phyloP scores from a whole-genome alignment of 2,797 vertebrate species.

The Gymnoscopelus braueri region DNA sequence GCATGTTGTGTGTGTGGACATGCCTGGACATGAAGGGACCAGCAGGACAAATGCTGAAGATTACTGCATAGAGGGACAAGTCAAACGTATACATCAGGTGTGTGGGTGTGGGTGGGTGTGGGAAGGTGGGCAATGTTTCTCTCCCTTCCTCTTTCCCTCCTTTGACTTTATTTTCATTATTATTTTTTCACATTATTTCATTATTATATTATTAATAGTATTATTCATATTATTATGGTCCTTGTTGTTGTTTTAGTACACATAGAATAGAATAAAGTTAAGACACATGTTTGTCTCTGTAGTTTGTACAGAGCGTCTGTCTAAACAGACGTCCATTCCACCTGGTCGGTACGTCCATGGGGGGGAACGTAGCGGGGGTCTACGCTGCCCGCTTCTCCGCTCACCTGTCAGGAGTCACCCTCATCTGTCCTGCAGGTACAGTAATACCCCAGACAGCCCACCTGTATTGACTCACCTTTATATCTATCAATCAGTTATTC shows the following conservation, averaged over 20 bases:
- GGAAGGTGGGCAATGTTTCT: too few relatives aligned
- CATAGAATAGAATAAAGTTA: too few relatives aligned
- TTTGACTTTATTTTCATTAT: too few relatives aligned
- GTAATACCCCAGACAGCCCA: too few relatives aligned
- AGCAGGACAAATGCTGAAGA: conserved; percentile 84
- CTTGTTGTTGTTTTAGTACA: too few relatives aligned
- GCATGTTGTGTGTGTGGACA: conserved; percentile 88
- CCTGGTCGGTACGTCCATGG: conserved; percentile 69
- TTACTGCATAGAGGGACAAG: conserved; percentile 86
- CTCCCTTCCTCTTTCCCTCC: too few relatives aligned
- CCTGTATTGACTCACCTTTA: too few relatives aligned
- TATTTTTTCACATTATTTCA: too few relatives aligned
- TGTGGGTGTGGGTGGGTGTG: conserved; percentile 6
- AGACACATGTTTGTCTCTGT: too few relatives aligned
- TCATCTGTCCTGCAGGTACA: conserved; percentile 70
- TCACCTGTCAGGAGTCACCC: conserved; percentile 48
- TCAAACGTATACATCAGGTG: conserved; percentile 88
- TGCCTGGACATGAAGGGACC: conserved; percentile 88
- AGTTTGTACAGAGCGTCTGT: conserved; percentile 30
- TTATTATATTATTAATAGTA: too few relatives aligned
- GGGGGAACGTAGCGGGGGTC: conserved; percentile 65
- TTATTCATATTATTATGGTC: too few relatives aligned
- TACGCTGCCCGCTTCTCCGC: conserved; percentile 56
- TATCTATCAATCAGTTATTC: too few relatives aligned
- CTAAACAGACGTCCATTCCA: conserved; percentile 65